These are phyloP conservation scores for Schizopygopsis pylzovi DNA, from an alignment of 2,797 vertebrate genomes.

Conservation along the genomic window DNA sequence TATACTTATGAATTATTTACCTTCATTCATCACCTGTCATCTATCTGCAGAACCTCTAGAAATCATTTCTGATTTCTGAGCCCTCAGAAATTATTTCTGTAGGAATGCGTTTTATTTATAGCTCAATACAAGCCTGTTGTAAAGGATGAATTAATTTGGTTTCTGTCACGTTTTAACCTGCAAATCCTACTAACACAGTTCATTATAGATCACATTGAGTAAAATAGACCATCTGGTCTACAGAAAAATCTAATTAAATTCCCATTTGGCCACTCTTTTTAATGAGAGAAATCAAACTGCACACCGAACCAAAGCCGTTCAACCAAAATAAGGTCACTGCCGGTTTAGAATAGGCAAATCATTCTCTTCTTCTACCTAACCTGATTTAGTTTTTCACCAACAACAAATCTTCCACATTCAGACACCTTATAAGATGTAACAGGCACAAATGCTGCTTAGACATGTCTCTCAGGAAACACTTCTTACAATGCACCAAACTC, in stretches of 20 bases:
- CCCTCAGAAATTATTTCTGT: background rate
- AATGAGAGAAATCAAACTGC: background rate
- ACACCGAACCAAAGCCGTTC: background rate
- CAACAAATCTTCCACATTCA: background rate
- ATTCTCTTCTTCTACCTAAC: background rate
- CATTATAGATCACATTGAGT: background rate
- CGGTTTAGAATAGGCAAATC: background rate
- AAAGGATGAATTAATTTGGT: background rate
- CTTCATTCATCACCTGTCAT: background rate
- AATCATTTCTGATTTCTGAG: background rate
- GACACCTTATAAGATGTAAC: background rate
- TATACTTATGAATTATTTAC: conserved; percentile 27
- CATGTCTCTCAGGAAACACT: no score
- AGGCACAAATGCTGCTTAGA: background rate
- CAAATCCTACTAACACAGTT: conserved; percentile 16
- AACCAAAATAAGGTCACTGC: background rate
- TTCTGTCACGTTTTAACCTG: background rate
- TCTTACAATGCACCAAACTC: background rate
- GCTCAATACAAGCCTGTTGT: background rate
- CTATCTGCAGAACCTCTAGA: background rate
- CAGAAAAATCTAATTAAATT: conserved; percentile 14
- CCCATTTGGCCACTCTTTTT: background rate
- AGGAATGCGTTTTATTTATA: background rate
- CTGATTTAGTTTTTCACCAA: background rate
- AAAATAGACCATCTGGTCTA: conserved; percentile 28